Base-by-base conservation (phyloP, 2,888 invertebrate genomes). In the Hirtodrosophila histrioides region DNA sequence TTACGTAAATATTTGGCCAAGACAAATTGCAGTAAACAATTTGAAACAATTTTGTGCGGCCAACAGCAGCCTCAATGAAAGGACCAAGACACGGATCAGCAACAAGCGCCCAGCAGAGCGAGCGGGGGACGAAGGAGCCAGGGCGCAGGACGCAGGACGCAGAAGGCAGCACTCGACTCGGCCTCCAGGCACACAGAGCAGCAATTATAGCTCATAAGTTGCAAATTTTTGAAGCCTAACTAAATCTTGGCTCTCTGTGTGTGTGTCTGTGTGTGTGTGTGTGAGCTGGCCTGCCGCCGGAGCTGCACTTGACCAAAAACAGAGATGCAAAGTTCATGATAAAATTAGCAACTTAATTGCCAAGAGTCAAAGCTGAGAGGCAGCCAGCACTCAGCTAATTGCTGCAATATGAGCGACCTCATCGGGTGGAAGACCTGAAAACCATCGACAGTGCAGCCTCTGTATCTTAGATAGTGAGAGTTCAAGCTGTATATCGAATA, bases 11-110 rank as follows among this genome's bases (percentile, higher is more conserved):
- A 84, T 85, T 83, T 83, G 69, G 63, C 66, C 66, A 87, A 87
- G 85, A 87, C 78, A 87, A 83, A 81, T 83, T 81, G 82, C 79
- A 78, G 61, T 85, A 81, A 83, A 87, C 82, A 87, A 83, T 82
- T 87, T 83, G 87, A 67, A 81, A 69, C 70, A 73, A 75, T 78
- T 72, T 71, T 65, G 53, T 71, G 76, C 45, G 78, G 61, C 27
- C 4, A 27, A 2, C 17, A 17, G 17, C 17, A 17, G n/a, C n/a
- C n/a, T n/a, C n/a, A n/a, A n/a, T n/a, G n/a, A n/a, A n/a, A n/a
- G 17, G 17, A 24, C 39, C 62, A 44, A 46, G 51, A 50, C 44
- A 37, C 10, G 12, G 43, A 53, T 23, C 10, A 35, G 17, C 31
- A 37, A 12, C 27, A 61, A 37, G 23, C 33, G 24, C n/a, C 17